Evolutionary conservation across 2,113 vertebrate genomes (phyloP).

Genomic region (Acanthisitta chloris): DNA sequence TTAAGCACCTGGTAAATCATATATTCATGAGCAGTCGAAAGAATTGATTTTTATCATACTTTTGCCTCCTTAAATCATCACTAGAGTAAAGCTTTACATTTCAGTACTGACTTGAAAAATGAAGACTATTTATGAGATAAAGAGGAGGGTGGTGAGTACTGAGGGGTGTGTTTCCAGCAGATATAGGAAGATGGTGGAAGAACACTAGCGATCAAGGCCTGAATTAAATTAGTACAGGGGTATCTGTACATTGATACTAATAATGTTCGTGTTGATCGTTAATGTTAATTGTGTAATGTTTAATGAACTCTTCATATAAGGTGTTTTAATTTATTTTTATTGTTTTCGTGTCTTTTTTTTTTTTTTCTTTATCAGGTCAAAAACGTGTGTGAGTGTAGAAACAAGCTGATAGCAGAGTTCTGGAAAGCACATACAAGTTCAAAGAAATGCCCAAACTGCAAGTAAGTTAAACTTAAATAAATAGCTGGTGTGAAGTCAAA

Average conservation of each 20-base stretch:
- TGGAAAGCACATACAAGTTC: conserved; percentile 85
- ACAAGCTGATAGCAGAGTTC: conserved; percentile 81
- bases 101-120: neutral
- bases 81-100: neutral
- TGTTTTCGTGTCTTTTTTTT: neutral
- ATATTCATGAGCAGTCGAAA: neutral
- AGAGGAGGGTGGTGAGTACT: neutral
- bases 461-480: conserved; percentile 72
- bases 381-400: conserved; percentile 86
- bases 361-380: conserved; percentile 79
- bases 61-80: neutral
- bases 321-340: neutral
- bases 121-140: neutral
- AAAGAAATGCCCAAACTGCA: conserved; percentile 88
- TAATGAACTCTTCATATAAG: neutral
- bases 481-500: neutral
- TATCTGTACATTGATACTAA: neutral
- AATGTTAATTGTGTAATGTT: accelerated
- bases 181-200: neutral
- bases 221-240: neutral
- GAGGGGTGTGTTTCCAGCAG: neutral
- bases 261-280: neutral
- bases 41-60: neutral
- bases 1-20: neutral
- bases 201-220: neutral